Evolutionary conservation across 2,113 vertebrate species (phyloP), one percentile per base, ranked within the genome.

Genomic region (Porphyrio hochstetteri): DNA sequence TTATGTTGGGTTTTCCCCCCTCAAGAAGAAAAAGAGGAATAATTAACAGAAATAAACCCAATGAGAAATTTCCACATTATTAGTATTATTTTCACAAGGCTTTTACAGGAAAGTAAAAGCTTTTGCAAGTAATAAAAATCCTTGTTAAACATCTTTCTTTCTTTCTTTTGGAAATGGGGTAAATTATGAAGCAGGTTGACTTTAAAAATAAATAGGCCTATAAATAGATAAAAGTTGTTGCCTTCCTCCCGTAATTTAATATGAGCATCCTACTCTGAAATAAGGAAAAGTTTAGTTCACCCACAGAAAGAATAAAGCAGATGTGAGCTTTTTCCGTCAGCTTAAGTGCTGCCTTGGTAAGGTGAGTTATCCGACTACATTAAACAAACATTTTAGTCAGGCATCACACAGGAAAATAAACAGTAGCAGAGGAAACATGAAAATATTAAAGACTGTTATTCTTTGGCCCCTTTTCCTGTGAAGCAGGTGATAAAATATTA

Each of bases 401-500:
- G 95, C 95, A 97, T 97, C 87, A 78, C 95, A 97, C 95, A 97
- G 97, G 96, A 97, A 97, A 97, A 97, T 96, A 97, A 97, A 97
- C 96, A 97, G 96, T 97, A 97, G 97, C 95, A 94, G 92, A 96
- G 97, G 97, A 97, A 97, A 96, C 92, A 95, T 87, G 96, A 96
- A 97, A 96, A 94, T 91, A 93, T 93, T 94, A 96, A 95, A 94
- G 95, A 52, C 82, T 92, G 93, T 95, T 97, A 94, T 96, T 97
- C 96, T 94, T 96, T 96, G 95, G 95, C 71, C 74, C 79, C 87
- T 88, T 96, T 96, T 97, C 95, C 95, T 94, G 87, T 9, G 3
- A 97, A 87, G 96, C 96, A 97, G 95, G 97, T 97, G 97, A 96
- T 97, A 97, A 97, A 97, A 97, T 97, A 97, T 96, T 94, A 97